Evolutionary conservation across 2,888 invertebrate species (phyloP), one percentile per base, ranked within the genome.

Genomic region (Cheilosia pagana): DNA sequence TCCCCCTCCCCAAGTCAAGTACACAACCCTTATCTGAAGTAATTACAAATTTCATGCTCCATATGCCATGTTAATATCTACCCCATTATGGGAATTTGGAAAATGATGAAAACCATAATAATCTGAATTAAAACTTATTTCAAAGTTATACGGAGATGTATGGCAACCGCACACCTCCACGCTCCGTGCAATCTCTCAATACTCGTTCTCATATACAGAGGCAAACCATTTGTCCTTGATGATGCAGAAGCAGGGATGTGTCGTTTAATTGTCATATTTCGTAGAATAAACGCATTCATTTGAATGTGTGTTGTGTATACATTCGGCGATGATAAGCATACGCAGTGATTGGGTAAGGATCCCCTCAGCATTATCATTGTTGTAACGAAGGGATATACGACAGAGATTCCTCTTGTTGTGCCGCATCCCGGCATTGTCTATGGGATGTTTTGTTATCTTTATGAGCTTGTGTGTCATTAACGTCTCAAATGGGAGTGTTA

Each of bases 401-500:
- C 10, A 50, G 21, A 50, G 21, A 50, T 50, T 50, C 21, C 50
- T 50, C 50, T 23, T 50, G 50, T 50, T 50, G 5, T 2, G 23
- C 6, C 28, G 28, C 28, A 28, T 8, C 7, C 50, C 23, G 14
- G 50, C 50, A 23, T 50, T 50, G 21, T 50, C 23, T 50, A 21
- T 8, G 12, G 48, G 19, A 12, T 48, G 19, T 50, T 25, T 31
- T 57, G 31, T 57, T 57, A 57, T 57, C 57, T 57, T 57, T 57
- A 57, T 57, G 57, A 57, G 57, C 57, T 57, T 35, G 35, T 57
- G 35, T 39, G 57, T 35, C 57, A 57, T 57, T 35, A 57, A 35
- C 39, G 57, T 35, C 7, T 57, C 19, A 16, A 50, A 50, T 21
- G 50, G 50, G 23, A 23, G 23, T 50, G 21, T 23, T 50, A 25